Base-by-base conservation (phyloP, 2,888 invertebrate genomes). In the Lepidocyrtinus sp. region DNA sequence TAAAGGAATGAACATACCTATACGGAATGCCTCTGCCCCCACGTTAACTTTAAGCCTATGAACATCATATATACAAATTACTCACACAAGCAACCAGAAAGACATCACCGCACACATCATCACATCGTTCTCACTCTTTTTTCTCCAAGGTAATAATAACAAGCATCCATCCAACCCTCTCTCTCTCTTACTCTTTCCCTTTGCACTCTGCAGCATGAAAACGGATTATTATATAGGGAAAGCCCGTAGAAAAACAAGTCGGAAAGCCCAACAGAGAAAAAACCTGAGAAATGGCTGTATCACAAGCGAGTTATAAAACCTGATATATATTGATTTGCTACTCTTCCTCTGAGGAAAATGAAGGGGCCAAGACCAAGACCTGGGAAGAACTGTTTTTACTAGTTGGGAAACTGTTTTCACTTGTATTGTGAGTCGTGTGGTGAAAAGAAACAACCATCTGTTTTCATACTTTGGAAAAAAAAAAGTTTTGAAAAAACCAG, bases 361-460 rank as follows among this genome's bases (percentile, higher is more conserved):
- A 67, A 27, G 36, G 67, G 89, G 89, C 90, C 89, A 63, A 63
- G 75, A 63, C 69, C 69, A 70, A 75, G 75, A 88, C 90, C 90
- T 90, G 90, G 85, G 84, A n/a, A n/a, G n/a, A n/a, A n/a, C n/a
- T 90, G 90, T 90, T 90, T 90, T 90, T 89, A 88, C 89, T 88
- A 89, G 88, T 81, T 88, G 88, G 87, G 76, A 82, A 82, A 82
- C 82, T 83, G 85, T 85, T 87, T 86, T 85, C 85, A 79, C 84
- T 85, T 86, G 81, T 85, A 84, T 86, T 86, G 84, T 86, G 85
- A 84, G 78, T 82, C 85, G 84, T 86, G 86, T 86, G 85, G 85
- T 86, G 89, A 89, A 89, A 90, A 90, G 89, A 89, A 90, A 89
- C 89, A 89, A 88, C 88, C 88, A 88, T 87, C 87, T 90, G 90